Evolutionary conservation across 2,797 vertebrate species (phyloP).

Genomic region (Cryptoblepharus egeriae): DNA sequence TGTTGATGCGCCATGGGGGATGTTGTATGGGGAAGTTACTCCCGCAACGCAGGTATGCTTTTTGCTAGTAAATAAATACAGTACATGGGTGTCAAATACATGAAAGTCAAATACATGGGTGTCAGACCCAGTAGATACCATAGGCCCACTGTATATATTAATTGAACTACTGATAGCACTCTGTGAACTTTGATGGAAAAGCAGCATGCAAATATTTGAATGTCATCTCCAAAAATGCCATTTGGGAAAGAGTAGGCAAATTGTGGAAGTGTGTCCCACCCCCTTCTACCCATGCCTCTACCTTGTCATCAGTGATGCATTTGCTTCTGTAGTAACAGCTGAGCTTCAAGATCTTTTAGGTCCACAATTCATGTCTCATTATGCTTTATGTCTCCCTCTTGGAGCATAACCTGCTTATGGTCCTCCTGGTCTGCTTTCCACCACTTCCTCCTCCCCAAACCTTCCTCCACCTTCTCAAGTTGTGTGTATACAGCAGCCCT

Average conservation of each 20-base stretch:
- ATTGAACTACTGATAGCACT: too few relatives aligned
- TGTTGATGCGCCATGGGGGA: too few relatives aligned
- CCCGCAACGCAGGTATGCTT: too few relatives aligned
- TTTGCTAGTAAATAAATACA: too few relatives aligned
- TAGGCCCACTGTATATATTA: too few relatives aligned
- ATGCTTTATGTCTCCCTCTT: not conserved
- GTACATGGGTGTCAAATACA: too few relatives aligned
- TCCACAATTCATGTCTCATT: not conserved
- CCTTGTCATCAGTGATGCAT: not conserved
- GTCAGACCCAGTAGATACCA: too few relatives aligned
- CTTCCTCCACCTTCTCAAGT: accelerated
- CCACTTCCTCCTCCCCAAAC: not conserved
- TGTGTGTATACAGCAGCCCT: not conserved
- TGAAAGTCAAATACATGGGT: too few relatives aligned
- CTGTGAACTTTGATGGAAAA: too few relatives aligned
- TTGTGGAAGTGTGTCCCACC: not conserved
- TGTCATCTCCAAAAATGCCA: not conserved
- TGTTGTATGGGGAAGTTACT: too few relatives aligned
- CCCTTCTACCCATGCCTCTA: accelerated
- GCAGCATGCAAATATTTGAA: too few relatives aligned
- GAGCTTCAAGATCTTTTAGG: not conserved
- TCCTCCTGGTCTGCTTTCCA: not conserved
- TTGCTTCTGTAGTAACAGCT: not conserved
- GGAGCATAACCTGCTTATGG: not conserved
- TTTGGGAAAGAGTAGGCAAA: not conserved